Conservation (phyloP, 2,888 invertebrate genomes). For the Rhagonycha lutea region DNA sequence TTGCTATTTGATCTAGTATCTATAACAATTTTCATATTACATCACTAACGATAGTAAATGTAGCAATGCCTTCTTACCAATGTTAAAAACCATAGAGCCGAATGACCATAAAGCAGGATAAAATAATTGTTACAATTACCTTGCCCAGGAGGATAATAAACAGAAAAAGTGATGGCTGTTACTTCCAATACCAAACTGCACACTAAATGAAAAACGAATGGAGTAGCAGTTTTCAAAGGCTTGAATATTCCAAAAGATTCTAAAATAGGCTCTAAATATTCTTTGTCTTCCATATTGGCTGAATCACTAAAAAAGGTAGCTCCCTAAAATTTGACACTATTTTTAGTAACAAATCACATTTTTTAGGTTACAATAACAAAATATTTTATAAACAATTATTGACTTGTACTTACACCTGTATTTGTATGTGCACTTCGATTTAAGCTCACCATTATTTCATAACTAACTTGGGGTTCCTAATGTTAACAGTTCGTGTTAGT, state of each 20-base stretch:
- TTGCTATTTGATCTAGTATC: constrained; percentile 63
- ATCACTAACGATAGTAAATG: neutral
- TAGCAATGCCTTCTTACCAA: constrained; percentile 53
- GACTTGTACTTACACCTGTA: constrained; percentile 37
- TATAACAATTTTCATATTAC: constrained; percentile 37
- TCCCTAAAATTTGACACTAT: constrained; percentile 43
- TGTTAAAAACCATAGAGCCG: constrained; percentile 62
- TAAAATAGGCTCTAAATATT: constrained; percentile 50
- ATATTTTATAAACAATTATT: neutral
- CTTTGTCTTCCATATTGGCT: constrained; percentile 50
- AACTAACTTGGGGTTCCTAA: neutral
- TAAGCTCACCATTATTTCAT: constrained; percentile 43
- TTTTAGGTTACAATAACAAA: constrained; percentile 8
- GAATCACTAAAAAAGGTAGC: constrained; percentile 55
- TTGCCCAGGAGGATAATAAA: constrained; percentile 50
- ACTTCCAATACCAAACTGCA: constrained; percentile 48
- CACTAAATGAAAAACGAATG: constrained; percentile 47
- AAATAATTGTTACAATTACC: constrained; percentile 62
- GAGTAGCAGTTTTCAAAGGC: constrained; percentile 47
- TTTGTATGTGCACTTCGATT: constrained; percentile 40
- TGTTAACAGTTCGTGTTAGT: neutral
- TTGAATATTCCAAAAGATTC: constrained; percentile 52
- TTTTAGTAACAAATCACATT: constrained; percentile 8
- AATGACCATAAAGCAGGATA: constrained; percentile 62
- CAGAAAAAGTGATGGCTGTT: constrained; percentile 49